These are phyloP conservation scores for Hippocampus mohnikei DNA, from an alignment of 2,113 vertebrate species.

Conservation along the genomic window DNA sequence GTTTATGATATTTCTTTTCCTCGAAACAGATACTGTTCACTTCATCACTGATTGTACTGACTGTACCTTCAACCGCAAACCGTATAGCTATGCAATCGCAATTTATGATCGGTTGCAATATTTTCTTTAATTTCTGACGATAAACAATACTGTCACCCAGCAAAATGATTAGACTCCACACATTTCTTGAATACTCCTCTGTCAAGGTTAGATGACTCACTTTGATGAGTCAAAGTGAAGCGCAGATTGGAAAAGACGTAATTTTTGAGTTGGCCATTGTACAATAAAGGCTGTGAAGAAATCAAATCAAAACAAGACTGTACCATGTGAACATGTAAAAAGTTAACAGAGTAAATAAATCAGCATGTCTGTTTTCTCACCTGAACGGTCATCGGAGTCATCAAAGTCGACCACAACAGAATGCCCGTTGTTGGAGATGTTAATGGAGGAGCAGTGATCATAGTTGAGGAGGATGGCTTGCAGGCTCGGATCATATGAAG, in stretches of 20 bases:
- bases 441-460: conserved; percentile 81
- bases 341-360: background rate
- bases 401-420: conserved; percentile 91
- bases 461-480: conserved; percentile 79
- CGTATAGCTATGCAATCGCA: conserved; percentile 29
- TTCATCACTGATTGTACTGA: conserved; percentile 48
- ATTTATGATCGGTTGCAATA: conserved; percentile 37
- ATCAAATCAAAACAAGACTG: background rate
- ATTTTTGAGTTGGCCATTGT: background rate
- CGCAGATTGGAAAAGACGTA: background rate
- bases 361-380: conserved; percentile 60
- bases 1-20: conserved; percentile 51
- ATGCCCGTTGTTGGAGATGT: conserved; percentile 88
- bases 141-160: background rate
- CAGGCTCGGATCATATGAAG: conserved; percentile 79
- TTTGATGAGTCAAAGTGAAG: background rate
- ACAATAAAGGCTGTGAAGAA: background rate
- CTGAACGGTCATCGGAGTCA: conserved; percentile 84
- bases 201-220: background rate
- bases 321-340: background rate
- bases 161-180: background rate
- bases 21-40: conserved; percentile 46
- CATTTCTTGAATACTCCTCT: background rate
- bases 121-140: conserved; percentile 34
- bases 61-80: conserved; percentile 12